Evolutionary conservation across 2,797 vertebrate species (phyloP).

Genomic region (Buceros bicornis): DNA sequence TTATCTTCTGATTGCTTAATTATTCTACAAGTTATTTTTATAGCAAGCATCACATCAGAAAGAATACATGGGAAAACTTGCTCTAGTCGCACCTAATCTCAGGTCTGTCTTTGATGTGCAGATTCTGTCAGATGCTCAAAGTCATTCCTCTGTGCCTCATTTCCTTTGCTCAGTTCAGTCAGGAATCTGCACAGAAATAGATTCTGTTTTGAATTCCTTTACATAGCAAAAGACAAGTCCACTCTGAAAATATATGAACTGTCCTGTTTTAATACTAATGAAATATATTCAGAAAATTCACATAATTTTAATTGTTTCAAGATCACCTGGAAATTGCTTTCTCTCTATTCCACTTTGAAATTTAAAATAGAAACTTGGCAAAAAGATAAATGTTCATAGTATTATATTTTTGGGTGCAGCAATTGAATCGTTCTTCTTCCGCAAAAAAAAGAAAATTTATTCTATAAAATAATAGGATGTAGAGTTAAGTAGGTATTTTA

Average conservation of each 20-base stretch:
- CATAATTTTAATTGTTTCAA: neutral
- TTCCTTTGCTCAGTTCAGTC: neutral
- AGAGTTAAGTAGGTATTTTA: neutral
- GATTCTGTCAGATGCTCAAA: neutral
- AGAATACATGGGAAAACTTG: neutral
- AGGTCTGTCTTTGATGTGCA: constrained; percentile 1
- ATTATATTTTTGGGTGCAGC: neutral
- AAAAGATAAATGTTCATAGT: neutral
- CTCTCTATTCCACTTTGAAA: neutral
- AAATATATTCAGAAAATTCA: neutral
- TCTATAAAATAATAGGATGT: neutral
- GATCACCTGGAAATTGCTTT: neutral
- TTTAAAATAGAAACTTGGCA: neutral
- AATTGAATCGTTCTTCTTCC: neutral
- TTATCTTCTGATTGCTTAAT: neutral
- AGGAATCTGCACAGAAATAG: neutral
- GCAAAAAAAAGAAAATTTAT: neutral
- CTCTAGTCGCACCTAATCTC: neutral
- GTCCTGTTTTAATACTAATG: neutral
- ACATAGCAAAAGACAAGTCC: neutral
- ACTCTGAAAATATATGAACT: neutral
- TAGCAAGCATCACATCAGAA: neutral
- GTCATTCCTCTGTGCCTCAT: neutral
- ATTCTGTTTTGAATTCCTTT: neutral
- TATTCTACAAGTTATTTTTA: neutral